Conservation (phyloP, 2,797 vertebrate species). For the Megalops cyprinoides region DNA sequence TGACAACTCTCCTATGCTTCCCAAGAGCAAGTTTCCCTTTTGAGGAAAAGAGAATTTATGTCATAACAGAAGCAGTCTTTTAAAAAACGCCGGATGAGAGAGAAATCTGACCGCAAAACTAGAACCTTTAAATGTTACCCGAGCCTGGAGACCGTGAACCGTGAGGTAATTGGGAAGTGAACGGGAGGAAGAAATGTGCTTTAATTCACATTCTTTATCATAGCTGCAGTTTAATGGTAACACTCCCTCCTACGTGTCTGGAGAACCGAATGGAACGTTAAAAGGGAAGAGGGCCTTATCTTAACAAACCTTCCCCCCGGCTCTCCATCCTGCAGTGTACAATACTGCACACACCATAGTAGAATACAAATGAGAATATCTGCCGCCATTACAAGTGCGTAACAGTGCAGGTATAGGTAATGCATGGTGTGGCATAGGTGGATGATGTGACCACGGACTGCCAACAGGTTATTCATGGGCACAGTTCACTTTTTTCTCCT, state of each 20-base stretch:
- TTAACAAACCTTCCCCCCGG: slow-evolving; percentile 43
- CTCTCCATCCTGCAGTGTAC: slow-evolving; percentile 32
- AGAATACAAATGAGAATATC: slow-evolving; percentile 44
- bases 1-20: slow-evolving; percentile 42
- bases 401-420: slow-evolving; percentile 30
- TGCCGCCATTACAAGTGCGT: slow-evolving; percentile 30
- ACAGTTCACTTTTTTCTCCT: slow-evolving; percentile 19
- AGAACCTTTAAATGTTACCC: slow-evolving; percentile 46
- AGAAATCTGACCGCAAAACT: slow-evolving; percentile 45
- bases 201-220: slow-evolving; percentile 46
- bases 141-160: slow-evolving; percentile 48
- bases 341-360: slow-evolving; percentile 21
- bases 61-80: slow-evolving; percentile 60
- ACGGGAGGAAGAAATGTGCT: slow-evolving; percentile 44
- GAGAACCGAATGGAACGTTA: slow-evolving; percentile 42
- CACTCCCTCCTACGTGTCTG: slow-evolving; percentile 41
- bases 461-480: slow-evolving; percentile 19
- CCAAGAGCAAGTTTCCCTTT: slow-evolving; percentile 49
- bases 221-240: slow-evolving; percentile 42
- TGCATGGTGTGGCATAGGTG: slow-evolving; percentile 25
- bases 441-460: slow-evolving; percentile 6
- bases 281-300: slow-evolving; percentile 49
- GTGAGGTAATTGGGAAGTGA: slow-evolving; percentile 59
- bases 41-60: slow-evolving; percentile 60
- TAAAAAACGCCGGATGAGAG: slow-evolving; percentile 53